Conservation (phyloP, 2,888 invertebrate genomes). For the Campoletis raptor region DNA sequence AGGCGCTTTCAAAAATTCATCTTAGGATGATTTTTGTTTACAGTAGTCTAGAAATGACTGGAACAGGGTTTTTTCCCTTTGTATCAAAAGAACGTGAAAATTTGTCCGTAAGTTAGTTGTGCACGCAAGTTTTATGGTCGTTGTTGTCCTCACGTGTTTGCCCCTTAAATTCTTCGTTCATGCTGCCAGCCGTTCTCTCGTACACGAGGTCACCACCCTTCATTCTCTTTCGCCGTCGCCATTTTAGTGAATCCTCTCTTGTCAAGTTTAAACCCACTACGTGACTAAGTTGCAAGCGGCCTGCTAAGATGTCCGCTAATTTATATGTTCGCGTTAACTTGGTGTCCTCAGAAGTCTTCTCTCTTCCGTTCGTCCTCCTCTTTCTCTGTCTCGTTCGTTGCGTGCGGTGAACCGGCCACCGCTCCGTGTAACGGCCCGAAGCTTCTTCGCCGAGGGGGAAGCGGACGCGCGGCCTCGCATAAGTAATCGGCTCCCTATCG, state of each 20-base stretch:
- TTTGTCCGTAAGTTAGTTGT: constrained; percentile 69
- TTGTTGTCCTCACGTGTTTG: constrained; percentile 40
- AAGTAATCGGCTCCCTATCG: constrained; percentile 83
- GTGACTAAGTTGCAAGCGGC: constrained; percentile 85
- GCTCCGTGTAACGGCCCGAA: constrained; percentile 70
- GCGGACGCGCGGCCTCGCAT: constrained; percentile 81
- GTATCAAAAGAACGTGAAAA: constrained; percentile 26
- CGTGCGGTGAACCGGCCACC: constrained; percentile 63
- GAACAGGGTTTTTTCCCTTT: neutral
- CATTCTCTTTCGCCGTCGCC: constrained; percentile 36
- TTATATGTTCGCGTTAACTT: constrained; percentile 85
- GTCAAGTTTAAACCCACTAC: constrained; percentile 84
- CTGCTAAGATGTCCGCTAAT: constrained; percentile 85
- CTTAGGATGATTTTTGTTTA: neutral
- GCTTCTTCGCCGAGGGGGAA: constrained; percentile 80
- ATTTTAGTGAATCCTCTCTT: constrained; percentile 79
- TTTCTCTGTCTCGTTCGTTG: constrained; percentile 69
- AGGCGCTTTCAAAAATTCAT: neutral
- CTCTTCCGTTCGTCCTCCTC: constrained; percentile 67
- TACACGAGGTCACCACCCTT: constrained; percentile 11
- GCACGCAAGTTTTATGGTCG: constrained; percentile 38
- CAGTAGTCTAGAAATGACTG: neutral
- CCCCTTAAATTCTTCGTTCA: neutral
- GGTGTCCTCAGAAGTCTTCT: constrained; percentile 72
- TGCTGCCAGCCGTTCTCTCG: constrained; percentile 31